Evolutionary conservation across 1,140 invertebrate species (phyloP).

Genomic region (Drosophila orena): DNA sequence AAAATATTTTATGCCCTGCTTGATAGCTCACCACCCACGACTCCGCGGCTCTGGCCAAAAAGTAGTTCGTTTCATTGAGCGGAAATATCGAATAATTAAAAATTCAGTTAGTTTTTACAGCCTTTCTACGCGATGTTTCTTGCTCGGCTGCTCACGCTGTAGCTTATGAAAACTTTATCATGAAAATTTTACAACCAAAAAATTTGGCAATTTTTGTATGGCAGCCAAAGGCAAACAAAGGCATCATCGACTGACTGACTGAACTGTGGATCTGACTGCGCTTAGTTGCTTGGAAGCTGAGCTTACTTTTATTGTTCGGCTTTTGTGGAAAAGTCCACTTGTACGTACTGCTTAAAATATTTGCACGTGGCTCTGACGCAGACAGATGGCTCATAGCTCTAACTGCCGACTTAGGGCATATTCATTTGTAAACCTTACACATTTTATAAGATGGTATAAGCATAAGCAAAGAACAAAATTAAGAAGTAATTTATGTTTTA

Average conservation of each 20-base stretch:
- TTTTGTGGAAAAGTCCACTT: slow-evolving; percentile 24
- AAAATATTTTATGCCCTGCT: slow-evolving; percentile 41
- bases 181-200: slow-evolving; percentile 67
- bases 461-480: too few relatives aligned
- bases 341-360: slow-evolving; percentile 10
- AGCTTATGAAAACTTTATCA: slow-evolving; percentile 71
- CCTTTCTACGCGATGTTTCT: slow-evolving; percentile 40
- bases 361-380: slow-evolving; percentile 3
- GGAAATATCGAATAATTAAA: slow-evolving; percentile 74
- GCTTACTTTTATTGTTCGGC: slow-evolving; percentile 46
- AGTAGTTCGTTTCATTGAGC: slow-evolving; percentile 45
- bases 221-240: slow-evolving; percentile 46
- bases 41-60: slow-evolving; percentile 2
- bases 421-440: background rate
- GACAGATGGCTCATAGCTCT: slow-evolving; percentile 17
- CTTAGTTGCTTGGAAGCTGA: slow-evolving; percentile 56
- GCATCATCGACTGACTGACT: slow-evolving; percentile 37
- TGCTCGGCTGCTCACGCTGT: slow-evolving; percentile 49
- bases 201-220: slow-evolving; percentile 5
- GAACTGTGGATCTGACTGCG: slow-evolving; percentile 39
- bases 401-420: background rate
- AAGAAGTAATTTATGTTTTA: too few relatives aligned
- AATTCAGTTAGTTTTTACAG: slow-evolving; percentile 74
- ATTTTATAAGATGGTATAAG: background rate
- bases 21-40: slow-evolving; percentile 6